These are phyloP conservation scores for Entosphenus tridentatus DNA, from an alignment of 2,113 vertebrate species.

Conservation along the genomic window DNA sequence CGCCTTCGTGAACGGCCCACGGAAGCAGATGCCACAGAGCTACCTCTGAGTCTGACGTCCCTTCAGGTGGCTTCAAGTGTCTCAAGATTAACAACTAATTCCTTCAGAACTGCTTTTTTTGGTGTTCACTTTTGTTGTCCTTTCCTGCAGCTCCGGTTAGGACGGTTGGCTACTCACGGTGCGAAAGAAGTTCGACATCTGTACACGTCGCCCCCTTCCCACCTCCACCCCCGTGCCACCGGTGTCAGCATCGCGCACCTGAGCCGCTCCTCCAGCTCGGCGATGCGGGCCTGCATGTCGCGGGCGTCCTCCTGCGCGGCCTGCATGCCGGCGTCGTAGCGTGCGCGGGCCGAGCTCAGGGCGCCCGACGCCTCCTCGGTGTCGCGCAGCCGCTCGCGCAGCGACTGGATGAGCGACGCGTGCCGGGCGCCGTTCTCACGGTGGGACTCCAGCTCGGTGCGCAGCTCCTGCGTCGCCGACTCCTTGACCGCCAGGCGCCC, in stretches of 20 bases:
- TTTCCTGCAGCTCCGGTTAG: no score
- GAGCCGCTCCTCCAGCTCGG: constrained; percentile 19
- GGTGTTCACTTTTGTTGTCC: no score
- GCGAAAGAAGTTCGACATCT: no score
- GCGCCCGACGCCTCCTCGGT: constrained; percentile 22
- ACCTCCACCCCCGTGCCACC: no score
- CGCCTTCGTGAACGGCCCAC: no score
- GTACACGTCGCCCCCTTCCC: no score
- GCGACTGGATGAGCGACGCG: constrained; percentile 23
- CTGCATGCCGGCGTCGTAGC: constrained; percentile 22
- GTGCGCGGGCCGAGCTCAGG: constrained; percentile 19
- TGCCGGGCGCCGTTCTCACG: constrained; percentile 36
- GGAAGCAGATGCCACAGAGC: no score
- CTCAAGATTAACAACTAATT: no score
- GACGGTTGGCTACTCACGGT: no score
- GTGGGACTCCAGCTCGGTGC: constrained; percentile 23
- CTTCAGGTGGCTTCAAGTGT: no score
- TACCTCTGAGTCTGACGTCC: no score
- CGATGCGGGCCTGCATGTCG: constrained; percentile 22
- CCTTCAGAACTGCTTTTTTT: no score
- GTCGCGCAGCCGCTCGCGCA: constrained; percentile 27
- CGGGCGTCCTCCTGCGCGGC: constrained; percentile 20
- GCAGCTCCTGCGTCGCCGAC: constrained; percentile 26
- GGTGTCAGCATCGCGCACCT: constrained; percentile 21
- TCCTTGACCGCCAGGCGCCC: constrained; percentile 27